phyloP scores from a whole-genome alignment of 2,888 invertebrate genomes.

The Tenthredo livida region DNA sequence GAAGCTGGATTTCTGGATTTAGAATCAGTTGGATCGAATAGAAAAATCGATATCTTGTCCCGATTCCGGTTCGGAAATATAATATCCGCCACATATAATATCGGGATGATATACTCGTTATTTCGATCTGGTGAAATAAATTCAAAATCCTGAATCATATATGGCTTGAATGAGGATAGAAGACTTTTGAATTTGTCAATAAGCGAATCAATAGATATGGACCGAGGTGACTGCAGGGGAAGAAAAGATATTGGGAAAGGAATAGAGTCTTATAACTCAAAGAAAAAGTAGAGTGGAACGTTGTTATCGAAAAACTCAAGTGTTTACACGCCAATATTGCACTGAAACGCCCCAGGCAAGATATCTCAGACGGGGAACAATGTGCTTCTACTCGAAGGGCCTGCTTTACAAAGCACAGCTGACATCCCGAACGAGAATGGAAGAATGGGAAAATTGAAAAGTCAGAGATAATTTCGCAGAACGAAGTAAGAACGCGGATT shows the following conservation, averaged over 20 bases:
- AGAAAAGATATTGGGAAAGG: neutral
- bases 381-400: slow-evolving; percentile 43
- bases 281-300: neutral
- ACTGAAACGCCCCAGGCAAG: slow-evolving; percentile 2
- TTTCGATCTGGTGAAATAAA: neutral
- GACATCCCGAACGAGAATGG: neutral
- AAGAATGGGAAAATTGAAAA: neutral
- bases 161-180: neutral
- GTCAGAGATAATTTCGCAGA: neutral
- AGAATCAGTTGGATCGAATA: neutral
- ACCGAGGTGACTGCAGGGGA: neutral
- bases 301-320: slow-evolving; percentile 59
- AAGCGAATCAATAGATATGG: neutral
- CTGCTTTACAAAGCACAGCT: slow-evolving; percentile 18
- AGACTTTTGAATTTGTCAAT: neutral
- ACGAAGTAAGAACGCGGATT: neutral
- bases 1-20: neutral
- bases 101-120: neutral
- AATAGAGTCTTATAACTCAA: slow-evolving; percentile 31
- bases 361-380: slow-evolving; percentile 59
- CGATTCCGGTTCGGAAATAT: neutral
- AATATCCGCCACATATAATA: neutral
- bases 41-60: neutral
- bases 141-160: neutral
- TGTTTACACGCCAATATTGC: slow-evolving; percentile 54